phyloP scores from a whole-genome alignment of 2,888 invertebrate genomes.

The Cheilosia vulpina region DNA sequence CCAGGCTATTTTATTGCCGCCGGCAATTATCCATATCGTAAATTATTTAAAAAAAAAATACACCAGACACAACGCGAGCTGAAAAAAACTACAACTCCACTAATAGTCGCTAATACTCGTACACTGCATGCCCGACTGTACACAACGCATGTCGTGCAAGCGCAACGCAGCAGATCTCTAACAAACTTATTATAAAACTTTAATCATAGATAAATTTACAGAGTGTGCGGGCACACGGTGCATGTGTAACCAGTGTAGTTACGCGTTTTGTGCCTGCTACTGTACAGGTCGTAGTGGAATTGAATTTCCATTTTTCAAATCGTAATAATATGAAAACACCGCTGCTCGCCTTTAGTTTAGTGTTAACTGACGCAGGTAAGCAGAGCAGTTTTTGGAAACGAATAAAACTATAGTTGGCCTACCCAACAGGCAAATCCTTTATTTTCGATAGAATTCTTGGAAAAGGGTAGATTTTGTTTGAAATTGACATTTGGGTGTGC shows the following conservation, averaged over 20 bases:
- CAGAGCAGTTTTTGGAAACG: slow-evolving; percentile 1
- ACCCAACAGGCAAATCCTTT: too few relatives aligned
- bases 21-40: slow-evolving; percentile 64
- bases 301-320: slow-evolving; percentile 44
- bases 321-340: background rate
- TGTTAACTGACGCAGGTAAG: slow-evolving; percentile 21
- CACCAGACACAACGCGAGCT: slow-evolving; percentile 1
- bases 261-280: slow-evolving; percentile 53
- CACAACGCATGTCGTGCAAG: slow-evolving; percentile 21
- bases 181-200: slow-evolving; percentile 58
- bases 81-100: slow-evolving; percentile 20
- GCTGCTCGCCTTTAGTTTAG: background rate
- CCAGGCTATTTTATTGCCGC: slow-evolving; percentile 42
- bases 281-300: slow-evolving; percentile 23
- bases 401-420: slow-evolving; percentile 5
- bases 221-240: slow-evolving; percentile 1
- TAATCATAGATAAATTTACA: slow-evolving; percentile 59
- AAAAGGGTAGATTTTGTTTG: background rate
- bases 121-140: slow-evolving; percentile 19
- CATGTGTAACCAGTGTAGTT: slow-evolving; percentile 42
- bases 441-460: too few relatives aligned
- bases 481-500: slow-evolving; percentile 62
- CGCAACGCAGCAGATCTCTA: slow-evolving; percentile 13
- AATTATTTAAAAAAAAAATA: slow-evolving; percentile 48
- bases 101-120: slow-evolving; percentile 42